Evolutionary conservation across 2,113 vertebrate species (phyloP), one percentile per base, ranked within the genome.

Genomic region (Suricata suricatta): DNA sequence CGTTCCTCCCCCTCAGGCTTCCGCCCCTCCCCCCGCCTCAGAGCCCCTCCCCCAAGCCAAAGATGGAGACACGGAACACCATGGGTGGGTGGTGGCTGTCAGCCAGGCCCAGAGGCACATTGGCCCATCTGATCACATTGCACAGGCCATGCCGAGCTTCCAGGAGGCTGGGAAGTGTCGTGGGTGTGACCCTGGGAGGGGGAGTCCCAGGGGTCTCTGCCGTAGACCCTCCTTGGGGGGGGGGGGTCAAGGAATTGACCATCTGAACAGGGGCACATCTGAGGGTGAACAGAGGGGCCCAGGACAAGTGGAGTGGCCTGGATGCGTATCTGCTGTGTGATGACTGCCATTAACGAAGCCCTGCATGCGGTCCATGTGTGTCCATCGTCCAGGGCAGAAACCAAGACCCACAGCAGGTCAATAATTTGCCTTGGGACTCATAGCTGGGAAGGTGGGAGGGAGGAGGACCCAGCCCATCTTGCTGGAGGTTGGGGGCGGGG

Each of bases 71-170:
- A 4, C 0, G 10, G 33, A 54, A 27, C 2, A 47, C 31, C 9
- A 8, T 9, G 3, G 25, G 10, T 1, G 47, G 44, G 57, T 16
- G 3, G 21, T 64, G 57, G 44, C 60, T 9, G 5, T 64, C 41
- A 13, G 66, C n/a, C 11, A 44, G 57, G 68, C 27, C 87, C 76
- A 57, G 68, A 31, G 14, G n/a, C 7, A 15, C 7, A 1, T 0
- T 6, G 23, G 44, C 44, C 69, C 7, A 25, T 23, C 21, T 10
- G 17, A 31, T 15, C 29, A 7, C 11, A 7, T 33, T 25, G 35
- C 47, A 12, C 16, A 21, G 16, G 31, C 60, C 3, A 0, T 13
- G 13, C 15, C 2, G 8, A 8, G 0, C 50, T 69, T 13, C 38
- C 31, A 8, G 31, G 60, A 47, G 60, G 81, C 17, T 5, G 38